phyloP scores from a whole-genome alignment of 37 sponge, comb jelly and placozoan species.

The Ianthella basta region DNA sequence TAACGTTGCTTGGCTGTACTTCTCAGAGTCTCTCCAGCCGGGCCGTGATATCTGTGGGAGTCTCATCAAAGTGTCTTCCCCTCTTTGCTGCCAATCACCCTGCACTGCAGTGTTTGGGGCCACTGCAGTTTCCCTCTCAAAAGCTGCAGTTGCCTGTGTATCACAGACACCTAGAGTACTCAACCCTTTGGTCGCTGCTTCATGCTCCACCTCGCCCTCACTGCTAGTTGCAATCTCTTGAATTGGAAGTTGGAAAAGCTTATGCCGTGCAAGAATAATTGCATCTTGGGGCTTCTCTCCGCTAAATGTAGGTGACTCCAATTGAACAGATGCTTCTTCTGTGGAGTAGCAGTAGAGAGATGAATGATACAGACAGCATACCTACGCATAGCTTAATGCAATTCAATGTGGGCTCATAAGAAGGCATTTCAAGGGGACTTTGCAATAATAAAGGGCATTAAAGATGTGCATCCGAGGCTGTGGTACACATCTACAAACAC shows the following conservation, averaged over 20 bases:
- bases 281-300: conserved; percentile 58
- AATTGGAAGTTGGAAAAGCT: conserved; percentile 52
- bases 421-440: too few relatives aligned
- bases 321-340: conserved; percentile 36
- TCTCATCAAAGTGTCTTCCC: background rate
- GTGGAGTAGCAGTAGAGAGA: background rate
- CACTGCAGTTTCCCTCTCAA: background rate
- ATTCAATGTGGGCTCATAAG: too few relatives aligned
- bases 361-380: background rate
- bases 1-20: background rate
- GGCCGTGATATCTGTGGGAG: background rate
- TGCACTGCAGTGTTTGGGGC: background rate
- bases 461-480: too few relatives aligned
- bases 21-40: background rate
- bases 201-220: background rate
- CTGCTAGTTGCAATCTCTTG: background rate
- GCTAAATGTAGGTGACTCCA: conserved; percentile 51
- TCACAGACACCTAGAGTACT: conserved; percentile 10
- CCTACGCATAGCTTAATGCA: too few relatives aligned
- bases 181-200: background rate
- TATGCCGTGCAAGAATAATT: conserved; percentile 54
- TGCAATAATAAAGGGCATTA: too few relatives aligned
- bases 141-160: background rate
- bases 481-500: too few relatives aligned
- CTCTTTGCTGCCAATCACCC: conserved; percentile 4